Evolutionary conservation across 1,140 invertebrate genomes (phyloP).

Genomic region (Ceratoteleas bidentatus): DNA sequence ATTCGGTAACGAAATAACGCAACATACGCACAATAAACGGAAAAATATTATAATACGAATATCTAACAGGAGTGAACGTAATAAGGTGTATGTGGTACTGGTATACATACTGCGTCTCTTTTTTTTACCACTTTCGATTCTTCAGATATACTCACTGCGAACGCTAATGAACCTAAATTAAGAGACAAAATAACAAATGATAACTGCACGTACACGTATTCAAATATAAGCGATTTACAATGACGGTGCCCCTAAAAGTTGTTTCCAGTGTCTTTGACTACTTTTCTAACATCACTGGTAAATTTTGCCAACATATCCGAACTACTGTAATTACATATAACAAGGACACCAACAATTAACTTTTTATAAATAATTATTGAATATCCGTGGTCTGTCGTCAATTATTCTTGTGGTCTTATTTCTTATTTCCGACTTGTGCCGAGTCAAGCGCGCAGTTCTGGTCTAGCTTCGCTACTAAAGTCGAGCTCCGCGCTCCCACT

Average conservation of each 20-base stretch:
- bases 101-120: neutral
- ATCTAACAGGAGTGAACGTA: neutral
- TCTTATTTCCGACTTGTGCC: neutral
- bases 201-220: no score
- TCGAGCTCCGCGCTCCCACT: neutral
- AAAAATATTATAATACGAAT: neutral
- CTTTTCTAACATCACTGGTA: no score
- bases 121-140: neutral
- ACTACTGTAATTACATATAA: no score
- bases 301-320: no score
- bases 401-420: neutral
- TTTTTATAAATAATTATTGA: constrained; percentile 2
- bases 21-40: no score
- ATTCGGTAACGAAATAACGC: no score
- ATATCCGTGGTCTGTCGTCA: neutral
- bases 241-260: no score
- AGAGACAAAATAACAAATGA: no score
- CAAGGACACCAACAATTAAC: neutral
- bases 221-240: no score
- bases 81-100: neutral
- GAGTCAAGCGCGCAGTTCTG: neutral
- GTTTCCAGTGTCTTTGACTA: no score
- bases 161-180: no score
- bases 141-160: no score
- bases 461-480: neutral